Percentiles rank a stretch among this genome's conserved stretches.
phyloP scores from a whole-genome alignment of 2,888 invertebrate species.

The Ceraclea dissimilis region DNA sequence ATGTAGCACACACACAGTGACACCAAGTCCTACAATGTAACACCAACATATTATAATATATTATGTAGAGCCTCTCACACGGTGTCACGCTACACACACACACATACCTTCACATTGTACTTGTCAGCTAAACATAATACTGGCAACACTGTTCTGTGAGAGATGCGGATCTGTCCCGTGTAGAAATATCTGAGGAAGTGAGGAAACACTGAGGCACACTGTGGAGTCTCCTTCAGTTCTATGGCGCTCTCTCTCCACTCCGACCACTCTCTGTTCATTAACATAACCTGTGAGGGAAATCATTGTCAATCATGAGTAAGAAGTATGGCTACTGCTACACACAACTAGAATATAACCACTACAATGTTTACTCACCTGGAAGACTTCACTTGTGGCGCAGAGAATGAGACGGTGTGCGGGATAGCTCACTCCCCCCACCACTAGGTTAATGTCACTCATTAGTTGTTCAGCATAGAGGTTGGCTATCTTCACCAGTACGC shows the following conservation, averaged over 20 bases:
- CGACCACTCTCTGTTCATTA: slow-evolving; percentile 89
- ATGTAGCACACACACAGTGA: slow-evolving; percentile 79
- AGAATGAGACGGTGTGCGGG: slow-evolving; percentile 86
- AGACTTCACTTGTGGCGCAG: slow-evolving; percentile 91
- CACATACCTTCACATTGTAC: slow-evolving; percentile 75
- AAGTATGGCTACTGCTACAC: too few species aligned
- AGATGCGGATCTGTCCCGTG: slow-evolving; percentile 82
- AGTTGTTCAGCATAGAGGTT: slow-evolving; percentile 75
- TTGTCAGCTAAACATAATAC: slow-evolving; percentile 87
- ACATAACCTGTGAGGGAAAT: slow-evolving; percentile 65
- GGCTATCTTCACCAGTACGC: slow-evolving; percentile 74
- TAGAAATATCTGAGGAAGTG: slow-evolving; percentile 82
- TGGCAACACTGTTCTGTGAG: slow-evolving; percentile 76
- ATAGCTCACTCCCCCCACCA: slow-evolving; percentile 75
- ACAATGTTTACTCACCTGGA: slow-evolving; percentile 56
- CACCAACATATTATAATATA: slow-evolving; percentile 8
- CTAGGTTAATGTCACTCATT: slow-evolving; percentile 83
- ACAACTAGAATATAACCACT: neutral
- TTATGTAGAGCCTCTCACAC: neutral
- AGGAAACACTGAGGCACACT: slow-evolving; percentile 78
- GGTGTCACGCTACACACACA: too few species aligned
- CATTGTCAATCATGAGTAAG: too few species aligned
- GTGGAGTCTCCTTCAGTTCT: slow-evolving; percentile 76
- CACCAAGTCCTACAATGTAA: slow-evolving; percentile 61
- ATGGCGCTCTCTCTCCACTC: slow-evolving; percentile 82